Base-by-base conservation (phyloP, 2,888 invertebrate species). In the Drosophila tripunctata region DNA sequence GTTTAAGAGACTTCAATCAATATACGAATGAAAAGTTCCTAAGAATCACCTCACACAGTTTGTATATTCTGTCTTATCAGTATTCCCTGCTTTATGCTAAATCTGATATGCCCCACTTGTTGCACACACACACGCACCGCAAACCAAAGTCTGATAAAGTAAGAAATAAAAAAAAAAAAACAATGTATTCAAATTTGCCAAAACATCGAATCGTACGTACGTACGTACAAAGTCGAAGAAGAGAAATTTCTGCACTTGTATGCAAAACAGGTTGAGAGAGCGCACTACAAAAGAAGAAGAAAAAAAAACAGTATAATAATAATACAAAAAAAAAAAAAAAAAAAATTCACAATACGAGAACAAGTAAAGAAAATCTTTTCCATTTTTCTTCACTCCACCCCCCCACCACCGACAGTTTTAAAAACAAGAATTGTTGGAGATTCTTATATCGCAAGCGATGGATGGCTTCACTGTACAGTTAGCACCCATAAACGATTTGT, bases 211-310 rank as follows among this genome's bases (percentile, higher is more conserved):
- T 36, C 48, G 56, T 43, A 45, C 57, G 67, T n/a, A n/a, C n/a
- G n/a, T n/a, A n/a, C n/a, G 57, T 19, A 24, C 71, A 61, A 56
- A 66, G 66, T 66, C 52, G 30, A 67, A 62, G 30, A 67, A 62
- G 41, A 54, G 67, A 67, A 67, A 72, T 67, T 51, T 67, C 38
- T 47, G 62, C 67, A 57, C 67, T 61, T 38, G 36, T 40, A 72
- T 67, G 72, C 67, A 62, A 72, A 62, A 43, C 48, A 52, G 48
- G 12, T 36, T 31, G 48, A 22, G 27, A 21, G n/a, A 12, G 21
- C 19, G 3, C 4, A 15, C 8, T 22, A 22, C 3, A 22, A 31
- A 31, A 10, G 3, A 10, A 4, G 2, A 12, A 40, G 36, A 12
- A 44, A 45, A 24, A 41, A 17, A n/a, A 22, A 17, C 31, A 10